Evolutionary conservation across 2,797 vertebrate genomes (phyloP).

Genomic region (Darevskia nairensis): DNA sequence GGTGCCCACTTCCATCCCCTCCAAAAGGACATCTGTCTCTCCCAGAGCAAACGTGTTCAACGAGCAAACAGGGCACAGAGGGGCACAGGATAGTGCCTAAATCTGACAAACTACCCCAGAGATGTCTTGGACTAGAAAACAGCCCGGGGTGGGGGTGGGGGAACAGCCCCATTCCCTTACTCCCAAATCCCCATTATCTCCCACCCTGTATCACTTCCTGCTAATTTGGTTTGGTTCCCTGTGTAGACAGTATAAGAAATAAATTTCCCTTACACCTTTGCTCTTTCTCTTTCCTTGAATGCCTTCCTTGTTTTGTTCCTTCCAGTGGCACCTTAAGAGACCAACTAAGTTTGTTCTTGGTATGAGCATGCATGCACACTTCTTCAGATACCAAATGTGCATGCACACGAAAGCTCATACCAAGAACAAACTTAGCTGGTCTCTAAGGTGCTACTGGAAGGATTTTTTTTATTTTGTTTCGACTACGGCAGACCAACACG

Average conservation of each 20-base stretch:
- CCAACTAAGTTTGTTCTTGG: too few species aligned
- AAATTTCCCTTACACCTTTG: neutral
- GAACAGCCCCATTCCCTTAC: neutral
- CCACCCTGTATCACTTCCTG: neutral
- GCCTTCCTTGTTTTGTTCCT: too few species aligned
- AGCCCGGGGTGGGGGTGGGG: neutral
- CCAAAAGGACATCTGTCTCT: neutral
- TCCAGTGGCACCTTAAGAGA: too few species aligned
- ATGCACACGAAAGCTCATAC: too few species aligned
- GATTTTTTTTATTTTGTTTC: too few species aligned
- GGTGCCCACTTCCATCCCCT: neutral
- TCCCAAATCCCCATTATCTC: too few species aligned
- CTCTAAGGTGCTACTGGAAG: too few species aligned
- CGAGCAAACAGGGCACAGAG: neutral
- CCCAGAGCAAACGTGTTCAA: neutral
- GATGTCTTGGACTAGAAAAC: neutral
- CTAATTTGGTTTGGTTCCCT: slow-evolving; percentile 19
- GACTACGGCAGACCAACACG: too few species aligned
- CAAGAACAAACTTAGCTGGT: too few species aligned
- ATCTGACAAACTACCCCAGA: neutral
- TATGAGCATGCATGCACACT: too few species aligned
- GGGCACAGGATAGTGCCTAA: neutral
- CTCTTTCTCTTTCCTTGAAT: neutral
- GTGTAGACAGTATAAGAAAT: neutral
- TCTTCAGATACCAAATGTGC: too few species aligned